Base-by-base conservation (phyloP, 2,888 invertebrate species). In the Agrotis segetum region DNA sequence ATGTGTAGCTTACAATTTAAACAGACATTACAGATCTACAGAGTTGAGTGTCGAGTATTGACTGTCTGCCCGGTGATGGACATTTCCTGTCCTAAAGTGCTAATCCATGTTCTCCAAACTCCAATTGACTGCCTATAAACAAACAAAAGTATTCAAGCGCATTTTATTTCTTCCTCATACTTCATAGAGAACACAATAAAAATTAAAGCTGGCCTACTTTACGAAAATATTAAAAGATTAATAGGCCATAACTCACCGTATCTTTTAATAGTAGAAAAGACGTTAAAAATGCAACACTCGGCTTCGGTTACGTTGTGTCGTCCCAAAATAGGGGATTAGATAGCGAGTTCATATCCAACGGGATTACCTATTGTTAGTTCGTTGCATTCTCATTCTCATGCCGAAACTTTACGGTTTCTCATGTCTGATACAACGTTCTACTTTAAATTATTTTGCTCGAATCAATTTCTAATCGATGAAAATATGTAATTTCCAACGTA, bases 111-210 rank as follows among this genome's bases (percentile, higher is more conserved):
- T 46, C 11, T 34, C 13, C 50, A 40, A 29, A 24, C 19, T 46
- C 50, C 29, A 56, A 61, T 34, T 40, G 7, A 71, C 61, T 13
- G 60, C 46, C 29, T 19, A 61, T 58, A 81, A 81, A 65, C 34
- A 50, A 69, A 50, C 47, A 50, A 59, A 65, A 47, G 19, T 40
- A 65, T 62, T 68, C 17, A 58, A 81, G 40, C 64, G 53, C 11
- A 29, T 67, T 81, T 83, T 73, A 77, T 73, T 47, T 61, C 84
- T 84, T 84, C 86, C 84, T 84, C 76, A 85, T 84, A 74, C 81
- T 71, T 83, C 71, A 73, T 71, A 56, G 19, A 29, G 58, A 34
- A 53, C 69, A 84, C 71, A 84, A 73, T 83, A 74, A 83, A 75
- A 76, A 69, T 74, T 74, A 74, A 79, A 72, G 5, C 44, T 46